phyloP scores from a whole-genome alignment of 2,797 vertebrate species.

The Morus bassanus region DNA sequence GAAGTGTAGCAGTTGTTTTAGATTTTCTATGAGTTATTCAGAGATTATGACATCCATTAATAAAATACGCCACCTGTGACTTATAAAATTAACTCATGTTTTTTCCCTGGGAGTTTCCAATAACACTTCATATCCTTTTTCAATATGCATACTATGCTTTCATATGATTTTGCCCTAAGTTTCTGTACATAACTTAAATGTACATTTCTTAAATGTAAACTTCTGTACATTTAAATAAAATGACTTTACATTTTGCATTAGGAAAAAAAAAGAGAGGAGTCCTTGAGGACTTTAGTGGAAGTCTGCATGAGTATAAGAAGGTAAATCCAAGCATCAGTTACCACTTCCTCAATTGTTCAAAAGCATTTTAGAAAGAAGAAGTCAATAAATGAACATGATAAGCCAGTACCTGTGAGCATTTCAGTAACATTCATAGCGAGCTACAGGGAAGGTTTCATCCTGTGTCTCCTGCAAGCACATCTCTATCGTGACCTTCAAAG shows the following conservation, averaged over 20 bases:
- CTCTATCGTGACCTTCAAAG: background rate
- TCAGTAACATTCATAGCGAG: background rate
- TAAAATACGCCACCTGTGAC: background rate
- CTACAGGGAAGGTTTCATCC: background rate
- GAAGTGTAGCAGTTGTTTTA: background rate
- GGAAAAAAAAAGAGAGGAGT: too few relatives aligned
- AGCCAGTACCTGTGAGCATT: background rate
- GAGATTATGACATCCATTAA: background rate
- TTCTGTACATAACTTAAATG: background rate
- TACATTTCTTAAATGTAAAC: too few relatives aligned
- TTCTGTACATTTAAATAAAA: background rate
- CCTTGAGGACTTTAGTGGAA: background rate
- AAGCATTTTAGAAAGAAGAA: background rate
- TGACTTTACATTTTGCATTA: background rate
- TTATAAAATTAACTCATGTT: background rate
- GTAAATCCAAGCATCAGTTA: background rate
- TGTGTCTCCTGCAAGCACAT: background rate
- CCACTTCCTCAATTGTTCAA: background rate
- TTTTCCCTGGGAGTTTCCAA: slow-evolving; percentile 14
- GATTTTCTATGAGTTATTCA: background rate
- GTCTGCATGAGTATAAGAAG: background rate
- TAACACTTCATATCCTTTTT: background rate
- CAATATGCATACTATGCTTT: background rate
- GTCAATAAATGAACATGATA: background rate
- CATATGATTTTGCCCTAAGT: background rate